A percentile compares a stretch with the other conserved stretches of the same genome.
Conservation (phyloP, 1,140 invertebrate genomes). For the Drosophila lowei region DNA sequence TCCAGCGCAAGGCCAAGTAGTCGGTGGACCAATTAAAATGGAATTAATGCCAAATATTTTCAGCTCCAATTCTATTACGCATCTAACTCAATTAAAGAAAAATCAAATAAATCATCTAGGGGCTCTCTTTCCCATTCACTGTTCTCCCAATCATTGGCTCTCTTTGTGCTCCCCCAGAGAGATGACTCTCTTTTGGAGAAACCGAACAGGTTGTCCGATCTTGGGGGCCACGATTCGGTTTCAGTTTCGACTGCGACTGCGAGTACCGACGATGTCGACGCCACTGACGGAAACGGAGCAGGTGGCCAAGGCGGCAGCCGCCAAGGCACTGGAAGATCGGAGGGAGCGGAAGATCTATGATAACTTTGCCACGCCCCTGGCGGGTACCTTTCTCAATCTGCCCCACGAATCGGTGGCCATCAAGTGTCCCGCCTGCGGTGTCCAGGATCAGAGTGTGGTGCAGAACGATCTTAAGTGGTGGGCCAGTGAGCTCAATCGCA, state of each 20-base stretch:
- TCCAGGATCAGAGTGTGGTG: conserved; percentile 59
- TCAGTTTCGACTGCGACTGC: conserved; percentile 41
- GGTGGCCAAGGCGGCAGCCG: conserved; percentile 33
- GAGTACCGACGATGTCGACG: conserved; percentile 40
- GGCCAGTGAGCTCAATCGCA: conserved; percentile 71
- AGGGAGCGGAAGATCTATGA: conserved; percentile 70
- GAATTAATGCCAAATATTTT: conserved; percentile 58
- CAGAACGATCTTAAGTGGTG: conserved; percentile 78
- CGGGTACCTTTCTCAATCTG: conserved; percentile 73
- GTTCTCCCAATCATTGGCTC: not conserved
- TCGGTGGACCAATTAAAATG: conserved; percentile 49
- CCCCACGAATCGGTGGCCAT: conserved; percentile 61
- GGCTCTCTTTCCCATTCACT: conserved; percentile 6
- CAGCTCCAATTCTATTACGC: not conserved
- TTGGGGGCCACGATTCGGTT: conserved; percentile 26
- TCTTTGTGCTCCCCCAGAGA: not conserved
- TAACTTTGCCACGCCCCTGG: conserved; percentile 77
- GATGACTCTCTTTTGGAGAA: not conserved
- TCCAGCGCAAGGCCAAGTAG: conserved; percentile 69
- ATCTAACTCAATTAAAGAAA: conserved; percentile 73
- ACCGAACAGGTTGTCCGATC: conserved; percentile 54
- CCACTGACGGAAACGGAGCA: conserved; percentile 38
- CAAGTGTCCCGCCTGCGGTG: conserved; percentile 71
- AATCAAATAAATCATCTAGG: conserved; percentile 24
- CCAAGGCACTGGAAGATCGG: conserved; percentile 37